A percentile compares a stretch with the other conserved stretches of the same genome.
Conservation (phyloP, 2,797 vertebrate species). For the Peromyscus attwateri region DNA sequence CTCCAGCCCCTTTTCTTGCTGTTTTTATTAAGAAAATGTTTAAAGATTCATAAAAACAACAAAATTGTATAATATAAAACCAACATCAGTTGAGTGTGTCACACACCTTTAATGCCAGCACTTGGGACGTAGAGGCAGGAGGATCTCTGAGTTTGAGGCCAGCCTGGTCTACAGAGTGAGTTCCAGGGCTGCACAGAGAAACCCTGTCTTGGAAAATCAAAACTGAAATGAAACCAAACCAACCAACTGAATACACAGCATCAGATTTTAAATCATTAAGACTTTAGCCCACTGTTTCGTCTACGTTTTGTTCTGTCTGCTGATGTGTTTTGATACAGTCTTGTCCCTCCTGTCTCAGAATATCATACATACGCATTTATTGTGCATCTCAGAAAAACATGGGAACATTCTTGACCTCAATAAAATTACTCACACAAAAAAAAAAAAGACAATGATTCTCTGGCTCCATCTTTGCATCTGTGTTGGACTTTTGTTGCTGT, state of each 20-base stretch:
- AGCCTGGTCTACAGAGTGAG: background rate
- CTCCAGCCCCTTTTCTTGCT: background rate
- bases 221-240: background rate
- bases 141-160: background rate
- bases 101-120: background rate
- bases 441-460: background rate
- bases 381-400: background rate
- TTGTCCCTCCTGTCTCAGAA: background rate
- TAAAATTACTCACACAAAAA: background rate
- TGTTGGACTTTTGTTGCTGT: background rate
- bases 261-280: background rate
- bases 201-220: background rate
- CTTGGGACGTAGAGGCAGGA: background rate
- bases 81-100: background rate
- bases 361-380: background rate
- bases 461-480: background rate
- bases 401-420: background rate
- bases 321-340: background rate
- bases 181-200: background rate
- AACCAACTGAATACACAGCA: background rate
- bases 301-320: background rate
- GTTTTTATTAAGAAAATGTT: background rate
- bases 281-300: background rate
- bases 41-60: background rate
- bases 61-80: background rate